phyloP scores from a whole-genome alignment of 1,140 invertebrate genomes.

The Mizuhopecten yessoensis region DNA sequence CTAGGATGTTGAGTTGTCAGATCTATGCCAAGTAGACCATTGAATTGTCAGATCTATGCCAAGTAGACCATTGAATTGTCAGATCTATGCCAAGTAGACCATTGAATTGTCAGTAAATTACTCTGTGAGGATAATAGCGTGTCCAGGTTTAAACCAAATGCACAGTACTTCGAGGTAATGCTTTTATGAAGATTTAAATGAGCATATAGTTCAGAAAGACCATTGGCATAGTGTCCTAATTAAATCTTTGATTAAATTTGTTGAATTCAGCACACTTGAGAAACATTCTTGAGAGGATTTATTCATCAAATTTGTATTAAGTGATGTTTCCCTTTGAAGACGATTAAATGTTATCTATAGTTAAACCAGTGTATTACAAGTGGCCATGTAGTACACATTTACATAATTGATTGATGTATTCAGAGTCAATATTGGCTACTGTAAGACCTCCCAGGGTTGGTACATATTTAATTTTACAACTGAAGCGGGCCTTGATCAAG shows the following conservation, averaged over 20 bases:
- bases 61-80: too few relatives aligned
- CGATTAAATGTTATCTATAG: neutral
- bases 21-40: too few relatives aligned
- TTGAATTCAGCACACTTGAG: neutral
- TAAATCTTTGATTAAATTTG: neutral
- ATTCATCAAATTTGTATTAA: too few relatives aligned
- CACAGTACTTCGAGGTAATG: neutral
- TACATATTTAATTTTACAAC: neutral
- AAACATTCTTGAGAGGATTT: neutral
- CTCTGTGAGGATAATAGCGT: too few relatives aligned
- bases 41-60: too few relatives aligned
- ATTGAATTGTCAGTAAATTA: too few relatives aligned
- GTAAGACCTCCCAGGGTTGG: conserved; percentile 15
- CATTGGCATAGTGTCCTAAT: neutral
- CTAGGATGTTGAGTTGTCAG: too few relatives aligned
- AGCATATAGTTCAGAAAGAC: neutral
- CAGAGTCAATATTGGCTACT: neutral
- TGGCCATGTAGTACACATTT: neutral
- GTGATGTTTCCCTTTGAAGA: neutral
- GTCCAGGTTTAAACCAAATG: too few relatives aligned
- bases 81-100: too few relatives aligned
- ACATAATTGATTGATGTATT: neutral
- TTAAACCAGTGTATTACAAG: neutral
- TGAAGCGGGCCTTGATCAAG: too few relatives aligned
- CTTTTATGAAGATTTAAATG: neutral